Evolutionary conservation across 2,797 vertebrate species (phyloP).

Genomic region (Labroides dimidiatus): DNA sequence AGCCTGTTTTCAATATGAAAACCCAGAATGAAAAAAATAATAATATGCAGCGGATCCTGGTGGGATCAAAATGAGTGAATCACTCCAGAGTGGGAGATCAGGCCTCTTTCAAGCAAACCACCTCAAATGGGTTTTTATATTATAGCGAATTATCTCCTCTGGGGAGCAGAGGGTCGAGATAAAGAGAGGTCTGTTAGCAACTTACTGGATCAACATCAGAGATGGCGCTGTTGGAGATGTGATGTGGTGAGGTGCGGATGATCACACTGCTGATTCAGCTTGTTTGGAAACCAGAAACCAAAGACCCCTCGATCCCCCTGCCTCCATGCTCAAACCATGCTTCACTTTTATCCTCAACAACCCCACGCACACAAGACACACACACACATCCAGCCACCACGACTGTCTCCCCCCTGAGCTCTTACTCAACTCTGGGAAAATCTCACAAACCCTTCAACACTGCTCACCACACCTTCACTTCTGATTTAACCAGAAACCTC

Average conservation of each 20-base stretch:
- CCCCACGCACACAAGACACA: constrained; percentile 41
- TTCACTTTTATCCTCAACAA: constrained; percentile 68
- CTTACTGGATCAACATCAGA: constrained; percentile 71
- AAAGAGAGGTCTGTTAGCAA: constrained; percentile 65
- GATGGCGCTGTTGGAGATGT: constrained; percentile 55
- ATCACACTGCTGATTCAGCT: constrained; percentile 73
- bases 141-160: constrained; percentile 59
- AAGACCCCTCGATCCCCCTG: constrained; percentile 62
- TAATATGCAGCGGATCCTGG: constrained; percentile 20
- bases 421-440: constrained; percentile 54
- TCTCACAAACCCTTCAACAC: constrained; percentile 32
- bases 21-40: constrained; percentile 29
- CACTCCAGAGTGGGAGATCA: constrained; percentile 16
- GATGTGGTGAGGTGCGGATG: constrained; percentile 67
- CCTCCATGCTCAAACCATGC: constrained; percentile 46
- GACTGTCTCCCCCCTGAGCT: constrained; percentile 17
- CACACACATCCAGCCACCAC: constrained; percentile 31
- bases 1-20: constrained; percentile 15
- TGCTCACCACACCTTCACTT: constrained; percentile 67
- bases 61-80: constrained; percentile 44
- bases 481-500: constrained; percentile 67
- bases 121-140: constrained; percentile 58
- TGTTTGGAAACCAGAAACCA: constrained; percentile 73
- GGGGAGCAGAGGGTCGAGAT: constrained; percentile 57
- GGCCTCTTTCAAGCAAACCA: constrained; percentile 56